A percentile compares a stretch with the other conserved stretches of the same genome.
Evolutionary conservation across 1,140 invertebrate species (phyloP).

Genomic region (Aphis craccivora): DNA sequence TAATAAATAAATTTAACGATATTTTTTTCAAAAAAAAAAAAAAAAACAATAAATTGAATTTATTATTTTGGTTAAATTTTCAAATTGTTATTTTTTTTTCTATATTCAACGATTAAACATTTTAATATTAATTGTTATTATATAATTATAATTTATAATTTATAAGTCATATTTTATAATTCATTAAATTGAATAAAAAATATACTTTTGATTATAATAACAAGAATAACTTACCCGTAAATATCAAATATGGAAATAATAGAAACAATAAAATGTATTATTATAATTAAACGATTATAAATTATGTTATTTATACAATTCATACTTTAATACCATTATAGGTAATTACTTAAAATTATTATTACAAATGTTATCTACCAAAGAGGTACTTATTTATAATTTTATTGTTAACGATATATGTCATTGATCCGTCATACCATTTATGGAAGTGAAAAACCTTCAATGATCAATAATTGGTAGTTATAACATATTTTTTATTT

Average conservation of each 20-base stretch:
- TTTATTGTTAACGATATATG: background rate
- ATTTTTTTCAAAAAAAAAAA: background rate
- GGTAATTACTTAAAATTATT: slow-evolving; percentile 34
- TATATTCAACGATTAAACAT: background rate
- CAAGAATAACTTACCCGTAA: background rate
- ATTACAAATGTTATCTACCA: background rate
- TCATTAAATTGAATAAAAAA: background rate
- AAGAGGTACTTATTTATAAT: background rate
- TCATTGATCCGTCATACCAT: slow-evolving; percentile 24
- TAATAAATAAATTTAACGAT: background rate
- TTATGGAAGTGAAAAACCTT: slow-evolving; percentile 29
- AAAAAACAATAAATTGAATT: background rate
- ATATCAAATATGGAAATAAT: background rate
- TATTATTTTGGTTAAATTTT: background rate
- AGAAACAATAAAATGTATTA: background rate
- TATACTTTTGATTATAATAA: background rate
- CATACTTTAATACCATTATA: background rate
- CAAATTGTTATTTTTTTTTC: background rate
- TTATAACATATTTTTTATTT: background rate
- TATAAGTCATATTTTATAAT: background rate
- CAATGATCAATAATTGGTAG: background rate
- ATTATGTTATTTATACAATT: background rate
- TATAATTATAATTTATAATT: too few species aligned
- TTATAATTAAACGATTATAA: background rate
- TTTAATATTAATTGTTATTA: background rate